phyloP scores from a whole-genome alignment of 2,113 vertebrate species.

The Probosciger aterrimus region DNA sequence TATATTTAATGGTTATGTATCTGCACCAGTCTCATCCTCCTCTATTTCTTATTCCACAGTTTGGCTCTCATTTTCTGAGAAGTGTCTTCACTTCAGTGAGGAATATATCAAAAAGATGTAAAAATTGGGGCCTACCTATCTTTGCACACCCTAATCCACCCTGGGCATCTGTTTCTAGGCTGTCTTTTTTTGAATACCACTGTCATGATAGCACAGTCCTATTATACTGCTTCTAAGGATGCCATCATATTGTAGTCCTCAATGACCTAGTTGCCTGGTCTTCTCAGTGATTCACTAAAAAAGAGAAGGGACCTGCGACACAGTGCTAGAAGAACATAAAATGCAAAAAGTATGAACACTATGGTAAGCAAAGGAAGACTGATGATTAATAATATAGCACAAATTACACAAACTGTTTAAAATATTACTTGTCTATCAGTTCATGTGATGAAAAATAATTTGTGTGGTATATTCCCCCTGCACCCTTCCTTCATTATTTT shows the following conservation, averaged over 20 bases:
- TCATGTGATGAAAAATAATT: neutral
- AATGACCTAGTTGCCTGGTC: no score
- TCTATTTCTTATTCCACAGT: neutral
- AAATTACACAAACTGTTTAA: neutral
- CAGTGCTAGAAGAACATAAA: neutral
- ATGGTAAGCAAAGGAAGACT: neutral
- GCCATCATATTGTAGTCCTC: neutral
- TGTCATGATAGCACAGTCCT: neutral
- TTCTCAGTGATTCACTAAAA: neutral
- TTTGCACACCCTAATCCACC: neutral
- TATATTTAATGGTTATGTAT: neutral
- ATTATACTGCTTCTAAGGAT: neutral
- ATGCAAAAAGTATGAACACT: neutral
- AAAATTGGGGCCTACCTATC: neutral
- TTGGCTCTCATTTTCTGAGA: neutral
- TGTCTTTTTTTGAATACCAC: neutral
- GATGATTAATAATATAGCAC: neutral
- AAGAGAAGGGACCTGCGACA: neutral
- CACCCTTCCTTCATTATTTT: neutral
- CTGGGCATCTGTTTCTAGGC: neutral
- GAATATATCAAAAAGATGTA: neutral
- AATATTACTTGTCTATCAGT: neutral
- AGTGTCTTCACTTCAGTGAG: neutral
- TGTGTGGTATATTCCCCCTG: neutral
- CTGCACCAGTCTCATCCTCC: neutral